These are phyloP conservation scores for Mus spretus DNA, from an alignment of 2,797 vertebrate genomes.

Conservation along the genomic window DNA sequence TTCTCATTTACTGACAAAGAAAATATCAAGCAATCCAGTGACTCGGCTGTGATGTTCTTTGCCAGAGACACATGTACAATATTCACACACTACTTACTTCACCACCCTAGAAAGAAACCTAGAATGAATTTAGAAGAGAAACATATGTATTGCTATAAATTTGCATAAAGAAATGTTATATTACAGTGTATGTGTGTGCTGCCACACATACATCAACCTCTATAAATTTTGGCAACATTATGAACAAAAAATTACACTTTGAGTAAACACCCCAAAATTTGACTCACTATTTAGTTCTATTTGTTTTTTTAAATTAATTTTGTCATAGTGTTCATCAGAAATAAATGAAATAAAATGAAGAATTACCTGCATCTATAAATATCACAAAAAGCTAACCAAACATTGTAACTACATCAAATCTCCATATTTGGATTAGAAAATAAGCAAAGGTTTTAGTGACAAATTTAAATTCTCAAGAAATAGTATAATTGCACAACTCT, in stretches of 20 bases:
- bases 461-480: conserved; percentile 6
- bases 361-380: neutral
- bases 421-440: neutral
- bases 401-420: neutral
- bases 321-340: neutral
- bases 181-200: neutral
- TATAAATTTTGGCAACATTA: neutral
- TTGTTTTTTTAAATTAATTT: neutral
- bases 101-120: neutral
- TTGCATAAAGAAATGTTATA: neutral
- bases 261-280: neutral
- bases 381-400: neutral
- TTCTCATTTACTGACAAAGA: neutral
- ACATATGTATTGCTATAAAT: neutral
- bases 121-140: neutral
- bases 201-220: neutral
- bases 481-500: neutral
- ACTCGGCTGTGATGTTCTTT: neutral
- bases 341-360: neutral
- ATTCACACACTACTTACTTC: neutral
- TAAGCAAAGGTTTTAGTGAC: neutral
- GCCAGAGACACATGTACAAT: too few relatives aligned
- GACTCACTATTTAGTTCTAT: neutral
- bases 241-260: neutral
- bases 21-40: neutral